Evolutionary conservation across 2,113 vertebrate species (phyloP).

Genomic region (Physeter macrocephalus): DNA sequence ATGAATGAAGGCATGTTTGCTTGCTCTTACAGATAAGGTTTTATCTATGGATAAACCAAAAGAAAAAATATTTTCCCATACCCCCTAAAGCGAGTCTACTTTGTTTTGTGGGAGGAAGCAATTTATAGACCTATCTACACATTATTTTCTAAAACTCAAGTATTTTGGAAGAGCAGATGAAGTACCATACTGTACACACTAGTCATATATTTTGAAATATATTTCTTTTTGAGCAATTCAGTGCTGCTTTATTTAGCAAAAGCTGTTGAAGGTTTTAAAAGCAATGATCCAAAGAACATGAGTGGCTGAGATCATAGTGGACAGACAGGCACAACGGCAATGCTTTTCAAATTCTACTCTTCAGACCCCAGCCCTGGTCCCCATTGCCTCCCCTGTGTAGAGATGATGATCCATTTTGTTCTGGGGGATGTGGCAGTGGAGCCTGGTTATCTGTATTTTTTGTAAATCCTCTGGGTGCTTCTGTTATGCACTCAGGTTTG

Average conservation of each 20-base stretch:
- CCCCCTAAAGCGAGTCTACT: conserved; percentile 38
- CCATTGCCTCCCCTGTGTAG: not conserved
- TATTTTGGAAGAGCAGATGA: conserved; percentile 64
- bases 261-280: conserved; percentile 38
- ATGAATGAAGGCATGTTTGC: not conserved
- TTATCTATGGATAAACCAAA: conserved; percentile 14
- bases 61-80: conserved; percentile 23
- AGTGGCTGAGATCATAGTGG: not conserved
- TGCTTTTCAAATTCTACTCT: not conserved
- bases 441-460: not conserved
- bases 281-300: not conserved
- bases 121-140: conserved; percentile 69
- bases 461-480: not conserved
- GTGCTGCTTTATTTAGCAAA: conserved; percentile 61
- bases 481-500: not conserved
- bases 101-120: conserved; percentile 63
- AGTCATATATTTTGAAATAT: conserved; percentile 62
- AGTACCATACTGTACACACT: conserved; percentile 53
- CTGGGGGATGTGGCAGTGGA: rapidly evolving
- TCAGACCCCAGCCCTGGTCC: not conserved
- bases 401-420: not conserved
- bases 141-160: conserved; percentile 67
- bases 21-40: not conserved
- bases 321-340: not conserved
- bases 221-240: conserved; percentile 59